Conservation (phyloP, 1,140 invertebrate species). For the Nasonia longicornis region DNA sequence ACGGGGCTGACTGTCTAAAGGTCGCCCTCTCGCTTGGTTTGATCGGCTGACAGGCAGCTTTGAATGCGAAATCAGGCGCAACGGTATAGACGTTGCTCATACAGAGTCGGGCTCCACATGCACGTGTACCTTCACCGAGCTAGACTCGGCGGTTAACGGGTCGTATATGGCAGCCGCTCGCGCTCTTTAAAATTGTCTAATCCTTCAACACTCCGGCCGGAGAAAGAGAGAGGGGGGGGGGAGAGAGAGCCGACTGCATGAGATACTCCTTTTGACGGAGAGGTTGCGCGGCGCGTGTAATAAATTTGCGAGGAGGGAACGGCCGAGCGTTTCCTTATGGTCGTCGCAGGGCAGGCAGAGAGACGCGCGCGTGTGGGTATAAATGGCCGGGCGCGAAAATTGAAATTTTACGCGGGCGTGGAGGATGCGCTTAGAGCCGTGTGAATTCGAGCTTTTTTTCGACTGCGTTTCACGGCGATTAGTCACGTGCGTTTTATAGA, state of each 20-base stretch:
- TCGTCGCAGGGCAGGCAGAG: not conserved
- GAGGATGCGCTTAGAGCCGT: not conserved
- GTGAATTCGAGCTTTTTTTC: not conserved
- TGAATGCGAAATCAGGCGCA: conserved; percentile 40
- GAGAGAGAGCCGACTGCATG: not conserved
- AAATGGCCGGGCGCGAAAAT: not conserved
- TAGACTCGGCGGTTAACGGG: conserved; percentile 16
- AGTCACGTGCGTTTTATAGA: not conserved
- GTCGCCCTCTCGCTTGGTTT: not conserved
- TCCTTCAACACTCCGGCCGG: conserved; percentile 23
- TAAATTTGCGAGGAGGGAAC: not conserved
- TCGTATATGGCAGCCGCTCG: not conserved
- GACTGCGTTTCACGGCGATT: not conserved
- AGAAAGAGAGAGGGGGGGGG: conserved; percentile 32
- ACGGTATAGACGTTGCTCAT: not conserved
- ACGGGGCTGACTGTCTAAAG: not conserved
- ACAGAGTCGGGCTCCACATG: not conserved
- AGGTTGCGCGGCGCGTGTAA: not conserved
- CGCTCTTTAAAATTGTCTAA: conserved; percentile 35
- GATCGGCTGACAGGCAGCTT: conserved; percentile 25
- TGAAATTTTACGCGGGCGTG: not conserved
- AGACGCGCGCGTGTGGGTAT: not conserved
- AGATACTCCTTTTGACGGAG: conserved; percentile 4
- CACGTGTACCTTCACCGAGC: not conserved
- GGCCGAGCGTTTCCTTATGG: conserved; percentile 24